Evolutionary conservation across 2,888 invertebrate genomes (phyloP), one percentile per base, ranked within the genome.

Genomic region (Molorchus minor): DNA sequence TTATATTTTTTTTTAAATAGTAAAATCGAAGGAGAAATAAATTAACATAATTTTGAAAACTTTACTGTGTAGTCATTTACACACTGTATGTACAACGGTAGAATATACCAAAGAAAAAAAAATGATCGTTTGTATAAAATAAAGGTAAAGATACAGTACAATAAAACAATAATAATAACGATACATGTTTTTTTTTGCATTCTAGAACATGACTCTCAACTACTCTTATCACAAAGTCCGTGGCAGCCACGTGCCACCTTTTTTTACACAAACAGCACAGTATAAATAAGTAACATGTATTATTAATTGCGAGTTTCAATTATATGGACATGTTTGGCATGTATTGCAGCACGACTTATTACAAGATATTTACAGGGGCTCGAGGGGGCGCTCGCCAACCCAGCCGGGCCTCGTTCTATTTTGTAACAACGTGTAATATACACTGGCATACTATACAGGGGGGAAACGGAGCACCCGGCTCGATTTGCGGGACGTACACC

Each of bases 211-310:
- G 79, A 79, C 79, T 79, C 71, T 72, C 75, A 78, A 77, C 76
- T 79, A 79, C 73, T 79, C 78, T 79, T 79, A 79, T 79, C 79
- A 79, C 79, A 80, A 79, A 79, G 79, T 79, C 79, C 77, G 78
- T 77, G 79, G 77, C 75, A 71, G 70, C 71, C 71, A 75, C 73
- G 41, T 61, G 59, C 64, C 62, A 64, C 62, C 58, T 57, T 65
- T 64, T 64, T 66, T 63, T 79, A 79, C 79, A 79, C 78, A 78
- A 77, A 79, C 79, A 79, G 79, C 79, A 79, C 79, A 79, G 77
- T 79, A 80, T 79, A 80, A 80, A 80, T 79, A 79, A 80, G 78
- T 79, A 80, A 79, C 79, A 80, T 79, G 78, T 78, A 80, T 65
- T 66, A 71, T 72, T 76, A 75, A 76, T 78, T 78, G 77, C 77